A percentile compares a stretch with the other conserved stretches of the same genome.
These are phyloP conservation scores for Neolamprologus devosi DNA, from an alignment of 2,113 vertebrate species.

Conservation along the genomic window DNA sequence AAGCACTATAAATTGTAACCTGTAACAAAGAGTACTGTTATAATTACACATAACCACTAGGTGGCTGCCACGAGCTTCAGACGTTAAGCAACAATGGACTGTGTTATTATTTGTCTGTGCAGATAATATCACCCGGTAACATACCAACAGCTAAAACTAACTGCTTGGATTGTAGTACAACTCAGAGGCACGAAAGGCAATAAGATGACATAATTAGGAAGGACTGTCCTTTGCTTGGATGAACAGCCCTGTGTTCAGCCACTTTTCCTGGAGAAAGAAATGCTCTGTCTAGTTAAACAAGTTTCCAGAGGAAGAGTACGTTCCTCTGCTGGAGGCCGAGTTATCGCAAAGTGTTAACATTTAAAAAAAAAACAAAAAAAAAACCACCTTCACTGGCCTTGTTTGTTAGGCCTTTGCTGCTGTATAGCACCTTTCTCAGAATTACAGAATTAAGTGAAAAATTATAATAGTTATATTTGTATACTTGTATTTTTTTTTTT, in stretches of 20 bases:
- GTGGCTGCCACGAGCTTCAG: slow-evolving; percentile 14
- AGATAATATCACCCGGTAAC: not conserved
- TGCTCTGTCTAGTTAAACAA: not conserved
- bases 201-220: not conserved
- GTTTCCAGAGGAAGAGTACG: not conserved
- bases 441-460: not conserved
- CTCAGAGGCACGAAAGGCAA: slow-evolving; percentile 8
- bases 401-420: not conserved
- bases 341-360: not conserved
- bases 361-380: accelerated
- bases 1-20: slow-evolving; percentile 6
- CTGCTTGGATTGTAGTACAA: not conserved
- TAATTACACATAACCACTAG: slow-evolving; percentile 28
- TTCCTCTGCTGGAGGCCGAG: not conserved
- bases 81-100: not conserved
- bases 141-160: not conserved
- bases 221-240: not conserved
- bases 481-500: not conserved
- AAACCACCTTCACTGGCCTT: not conserved
- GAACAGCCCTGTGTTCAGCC: not conserved
- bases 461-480: not conserved
- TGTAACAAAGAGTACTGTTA: slow-evolving; percentile 7
- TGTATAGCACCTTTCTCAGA: not conserved
- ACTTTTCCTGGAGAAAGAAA: not conserved
- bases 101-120: not conserved